Evolutionary conservation across 92 coral and sea anemone genomes (phyloP), one percentile per base, ranked within the genome.

Genomic region (Pocillopora grandis): DNA sequence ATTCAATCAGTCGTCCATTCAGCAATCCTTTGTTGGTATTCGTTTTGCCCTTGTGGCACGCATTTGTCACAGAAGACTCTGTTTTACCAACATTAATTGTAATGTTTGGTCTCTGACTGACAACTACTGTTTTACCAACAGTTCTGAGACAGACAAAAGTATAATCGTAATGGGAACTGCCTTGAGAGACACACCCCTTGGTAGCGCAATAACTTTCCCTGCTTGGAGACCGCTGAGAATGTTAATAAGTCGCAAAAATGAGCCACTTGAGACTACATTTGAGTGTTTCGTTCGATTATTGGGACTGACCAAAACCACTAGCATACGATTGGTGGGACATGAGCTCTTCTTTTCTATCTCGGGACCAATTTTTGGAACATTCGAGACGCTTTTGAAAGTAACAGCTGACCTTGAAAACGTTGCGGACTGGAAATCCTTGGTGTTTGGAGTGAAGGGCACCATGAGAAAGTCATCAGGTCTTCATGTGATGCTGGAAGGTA

Each of bases 401-500:
- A 61, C 61, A 52, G 81, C 86, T 23, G 19, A 66, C 70, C 2
- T 87, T 13, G 76, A 37, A 14, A 75, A 71, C 58, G 42, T 79
- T 14, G 75, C 21, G 48, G 77, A 73, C 1, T 87, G 90, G 90
- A 70, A 87, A 37, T 75, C 90, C 11, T 3, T 87, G 36, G 71
- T 73, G 77, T 74, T 63, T 66, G 42, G 66, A 52, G 64, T 87
- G 65, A 71, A 35, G 27, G 90, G 90, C 18, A 58, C 62, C 35
- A 87, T 80, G 86, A 87, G 73, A 35, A 64, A 74, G 18, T 62
- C 90, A 21, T 87, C 90, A 20, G 80, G n/a, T 52, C 60, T 87
- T n/a, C 70, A 78, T 15, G 31, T 33, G 18, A 37, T 75, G 12
- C 76, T 87, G 17, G 90, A 87, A 21, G 36, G 64, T 21, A 62